Evolutionary conservation across 2,888 invertebrate species (phyloP), one percentile per base, ranked within the genome.

Genomic region (Ecdyonurus torrentis): DNA sequence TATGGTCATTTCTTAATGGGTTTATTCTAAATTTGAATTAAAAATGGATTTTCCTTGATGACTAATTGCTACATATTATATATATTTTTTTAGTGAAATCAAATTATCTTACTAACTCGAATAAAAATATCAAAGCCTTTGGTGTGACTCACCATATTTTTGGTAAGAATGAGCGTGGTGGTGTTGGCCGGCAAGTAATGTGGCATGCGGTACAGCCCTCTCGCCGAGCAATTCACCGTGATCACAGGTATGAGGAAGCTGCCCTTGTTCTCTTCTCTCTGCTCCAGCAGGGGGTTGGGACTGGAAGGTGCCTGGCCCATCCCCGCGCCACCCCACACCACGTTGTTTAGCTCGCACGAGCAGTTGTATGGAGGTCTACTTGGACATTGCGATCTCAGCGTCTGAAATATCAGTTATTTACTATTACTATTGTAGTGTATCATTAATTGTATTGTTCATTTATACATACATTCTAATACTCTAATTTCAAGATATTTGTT

Each of bases 221-320:
- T 75, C 55, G 76, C 69, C 15, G 83, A 80, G 70, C 89, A 89
- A 73, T 87, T 82, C 50, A 86, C 85, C 1, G 83, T 82, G 61
- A 84, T 83, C 64, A 87, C 78, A 0, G 86, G 86, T 66, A 24
- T 63, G 52, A 19, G 63, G 63, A 5, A 50, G 52, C 24, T 53
- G 50, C 7, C 58, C 25, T 22, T 22, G 23, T 1, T 23, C 52
- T 1, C 61, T 52, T 2, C 59, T n/a, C 2, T 25, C n/a, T 19
- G 18, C 20, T 10, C 24, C n/a, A 5, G 37, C 58, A 50, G 1
- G 18, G 2, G 2, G n/a, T n/a, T n/a, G n/a, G n/a, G n/a, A n/a
- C n/a, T n/a, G 22, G 25, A 25, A 23, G 37, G 15, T 2, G 19
- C 25, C 20, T n/a, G 1, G 58, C 62, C 23, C 20, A 69, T 74